Evolutionary conservation across 1,140 invertebrate genomes (phyloP).

Genomic region (Pseudomyrmex flavicornis): DNA sequence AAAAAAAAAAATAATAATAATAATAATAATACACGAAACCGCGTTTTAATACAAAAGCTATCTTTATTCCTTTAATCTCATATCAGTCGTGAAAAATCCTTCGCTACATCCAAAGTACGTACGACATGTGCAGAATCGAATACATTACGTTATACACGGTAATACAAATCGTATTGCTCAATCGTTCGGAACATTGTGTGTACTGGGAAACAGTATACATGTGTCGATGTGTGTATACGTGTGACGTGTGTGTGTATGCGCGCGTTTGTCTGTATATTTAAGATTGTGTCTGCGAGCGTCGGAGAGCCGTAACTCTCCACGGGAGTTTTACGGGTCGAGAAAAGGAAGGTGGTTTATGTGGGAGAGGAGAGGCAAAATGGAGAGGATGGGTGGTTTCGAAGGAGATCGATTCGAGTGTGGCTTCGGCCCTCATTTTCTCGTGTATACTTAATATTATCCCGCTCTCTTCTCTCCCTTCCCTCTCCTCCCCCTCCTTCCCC

Average conservation of each 20-base stretch:
- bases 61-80: slow-evolving; percentile 76
- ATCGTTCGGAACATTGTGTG: slow-evolving; percentile 74
- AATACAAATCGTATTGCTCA: slow-evolving; percentile 76
- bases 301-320: slow-evolving; percentile 63
- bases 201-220: slow-evolving; percentile 53
- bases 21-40: not conserved
- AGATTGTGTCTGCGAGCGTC: slow-evolving; percentile 45
- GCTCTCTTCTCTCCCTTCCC: not conserved
- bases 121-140: slow-evolving; percentile 76
- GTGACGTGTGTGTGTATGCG: slow-evolving; percentile 25
- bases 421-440: slow-evolving; percentile 58
- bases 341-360: slow-evolving; percentile 51
- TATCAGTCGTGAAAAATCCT: slow-evolving; percentile 77
- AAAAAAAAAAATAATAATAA: not conserved
- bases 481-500: not conserved
- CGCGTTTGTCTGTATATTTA: slow-evolving; percentile 34
- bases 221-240: not conserved
- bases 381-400: slow-evolving; percentile 57
- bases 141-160: slow-evolving; percentile 75
- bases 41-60: slow-evolving; percentile 73
- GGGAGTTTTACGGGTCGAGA: slow-evolving; percentile 61
- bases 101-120: slow-evolving; percentile 76
- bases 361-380: not conserved
- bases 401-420: slow-evolving; percentile 67
- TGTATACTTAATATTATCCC: slow-evolving; percentile 48